Evolutionary conservation across 2,888 invertebrate species (phyloP), one percentile per base, ranked within the genome.

Genomic region (Hemistola chrysoprasaria): DNA sequence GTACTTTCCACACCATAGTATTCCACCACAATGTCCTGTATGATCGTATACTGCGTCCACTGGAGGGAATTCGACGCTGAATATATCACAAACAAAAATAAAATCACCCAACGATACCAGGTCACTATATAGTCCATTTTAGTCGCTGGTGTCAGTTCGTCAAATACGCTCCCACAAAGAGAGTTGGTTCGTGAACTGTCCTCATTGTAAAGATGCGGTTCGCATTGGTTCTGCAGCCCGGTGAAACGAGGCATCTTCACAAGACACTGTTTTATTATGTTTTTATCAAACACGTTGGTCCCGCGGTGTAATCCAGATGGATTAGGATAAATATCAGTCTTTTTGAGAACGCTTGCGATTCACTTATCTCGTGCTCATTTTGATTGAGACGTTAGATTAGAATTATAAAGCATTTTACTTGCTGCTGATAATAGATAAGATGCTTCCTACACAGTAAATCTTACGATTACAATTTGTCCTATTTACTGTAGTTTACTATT

Each of bases 41-140:
- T 97, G 62, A 98, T 98, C 50, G 96, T 93, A 78, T 97, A 97
- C 85, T 98, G 96, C 36, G 97, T 96, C 98, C 98, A 99, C 73
- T 99, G 98, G 90, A 96, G 92, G 1, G 97, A 93, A 77, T 98
- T 98, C 38, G 95, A 94, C 33, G 97, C 94, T 0, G 98, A 98
- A 71, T 95, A 97, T 24, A 95, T 58, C 16, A 96, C 94, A 78
- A 98, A 99, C 41, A 98, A 90, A 3, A 84, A 80, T 35, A 98
- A 82, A 54, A 97, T 94, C 20, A 95, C 59, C 96, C 96, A 98
- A 74, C 98, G 90, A 39, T 90, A 82, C 51, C 78, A 90, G 75
- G 92, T 93, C 16, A 94, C 92, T 71, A 90, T 90, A 59, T 92
- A 92, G 29, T 24, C 27, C 0, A 36, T 42, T 3, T 51, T 54